phyloP scores from a whole-genome alignment of 92 coral and sea anemone genomes.

The Phenganax marumi region DNA sequence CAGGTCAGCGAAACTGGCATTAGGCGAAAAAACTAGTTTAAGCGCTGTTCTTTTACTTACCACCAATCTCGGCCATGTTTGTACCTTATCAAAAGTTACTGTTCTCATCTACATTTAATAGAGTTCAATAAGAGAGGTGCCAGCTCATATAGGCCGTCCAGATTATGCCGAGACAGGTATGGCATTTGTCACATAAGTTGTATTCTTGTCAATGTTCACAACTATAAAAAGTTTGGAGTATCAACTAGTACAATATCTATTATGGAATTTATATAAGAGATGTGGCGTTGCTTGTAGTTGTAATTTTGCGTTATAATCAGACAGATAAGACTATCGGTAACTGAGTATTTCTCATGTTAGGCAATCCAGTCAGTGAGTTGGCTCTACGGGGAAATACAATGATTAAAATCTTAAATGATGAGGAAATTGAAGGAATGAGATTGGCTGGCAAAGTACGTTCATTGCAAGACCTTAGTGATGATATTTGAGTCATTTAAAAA shows the following conservation, averaged over 20 bases:
- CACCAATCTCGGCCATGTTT: background rate
- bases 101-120: slow-evolving; percentile 29
- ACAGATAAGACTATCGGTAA: background rate
- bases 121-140: slow-evolving; percentile 71
- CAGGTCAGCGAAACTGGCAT: slow-evolving; percentile 53
- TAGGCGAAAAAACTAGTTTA: background rate
- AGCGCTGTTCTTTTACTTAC: background rate
- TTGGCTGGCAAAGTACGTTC: slow-evolving; percentile 70
- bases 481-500: too few relatives aligned
- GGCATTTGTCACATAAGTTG: background rate
- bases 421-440: slow-evolving; percentile 88
- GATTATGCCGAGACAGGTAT: slow-evolving; percentile 90
- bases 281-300: background rate
- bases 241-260: background rate
- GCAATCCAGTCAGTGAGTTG: slow-evolving; percentile 86
- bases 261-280: background rate
- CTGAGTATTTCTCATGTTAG: slow-evolving; percentile 29
- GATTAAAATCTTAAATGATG: slow-evolving; percentile 67
- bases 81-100: background rate
- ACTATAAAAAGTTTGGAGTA: background rate
- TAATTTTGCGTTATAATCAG: background rate
- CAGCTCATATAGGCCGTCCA: slow-evolving; percentile 78
- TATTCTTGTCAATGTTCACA: background rate
- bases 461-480: background rate
- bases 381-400: slow-evolving; percentile 82